These are phyloP conservation scores for Sphinx pinastri DNA, from an alignment of 2,888 invertebrate genomes.

Conservation along the genomic window DNA sequence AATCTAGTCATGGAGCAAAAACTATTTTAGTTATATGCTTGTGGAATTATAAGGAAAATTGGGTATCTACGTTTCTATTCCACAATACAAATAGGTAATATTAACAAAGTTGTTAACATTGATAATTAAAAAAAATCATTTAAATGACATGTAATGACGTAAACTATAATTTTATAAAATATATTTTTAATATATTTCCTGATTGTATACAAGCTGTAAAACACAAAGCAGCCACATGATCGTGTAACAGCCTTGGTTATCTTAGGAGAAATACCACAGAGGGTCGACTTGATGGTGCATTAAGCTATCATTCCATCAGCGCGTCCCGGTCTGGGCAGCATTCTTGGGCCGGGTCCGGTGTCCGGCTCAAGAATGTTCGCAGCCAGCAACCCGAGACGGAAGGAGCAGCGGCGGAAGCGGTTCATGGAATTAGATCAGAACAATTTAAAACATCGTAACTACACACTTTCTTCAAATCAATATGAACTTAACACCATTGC, in stretches of 20 bases:
- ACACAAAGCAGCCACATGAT: conserved; percentile 12
- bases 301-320: conserved; percentile 75
- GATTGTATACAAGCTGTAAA: background rate
- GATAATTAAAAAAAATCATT: no score
- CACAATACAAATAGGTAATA: background rate
- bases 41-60: background rate
- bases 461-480: conserved; percentile 31
- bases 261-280: conserved; percentile 61
- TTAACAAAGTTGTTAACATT: no score
- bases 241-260: conserved; percentile 58
- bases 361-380: conserved; percentile 75
- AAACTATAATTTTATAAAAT: background rate
- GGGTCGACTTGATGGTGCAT: conserved; percentile 59
- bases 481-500: conserved; percentile 39
- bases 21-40: background rate
- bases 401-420: conserved; percentile 81
- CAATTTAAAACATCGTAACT: conserved; percentile 48
- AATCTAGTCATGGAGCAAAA: conserved; percentile 12
- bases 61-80: background rate
- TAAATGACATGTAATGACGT: no score
- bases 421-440: conserved; percentile 66
- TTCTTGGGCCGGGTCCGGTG: conserved; percentile 73
- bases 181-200: background rate
- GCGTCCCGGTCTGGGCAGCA: conserved; percentile 70
- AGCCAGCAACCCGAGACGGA: conserved; percentile 82